Evolutionary conservation across 2,113 vertebrate species (phyloP).

Genomic region (Octodon degus): DNA sequence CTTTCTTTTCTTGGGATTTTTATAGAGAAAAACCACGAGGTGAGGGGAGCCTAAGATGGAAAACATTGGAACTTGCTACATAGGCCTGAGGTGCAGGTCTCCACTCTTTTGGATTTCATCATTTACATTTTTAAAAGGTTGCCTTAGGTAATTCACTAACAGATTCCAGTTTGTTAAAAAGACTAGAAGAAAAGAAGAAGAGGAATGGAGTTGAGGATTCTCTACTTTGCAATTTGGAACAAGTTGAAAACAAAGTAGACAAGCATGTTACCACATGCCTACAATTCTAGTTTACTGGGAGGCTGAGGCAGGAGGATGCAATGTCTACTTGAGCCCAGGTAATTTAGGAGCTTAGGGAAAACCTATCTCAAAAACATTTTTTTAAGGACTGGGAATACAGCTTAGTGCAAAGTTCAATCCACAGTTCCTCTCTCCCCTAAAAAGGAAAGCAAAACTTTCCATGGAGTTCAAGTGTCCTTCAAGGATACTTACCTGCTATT

Average conservation of each 20-base stretch:
- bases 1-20: no score
- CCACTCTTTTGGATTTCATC: background rate
- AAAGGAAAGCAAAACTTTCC: background rate
- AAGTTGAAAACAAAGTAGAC: background rate
- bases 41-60: no score
- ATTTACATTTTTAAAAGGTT: slow-evolving; percentile 10
- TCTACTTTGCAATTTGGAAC: background rate
- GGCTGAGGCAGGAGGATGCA: background rate
- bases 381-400: background rate
- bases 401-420: background rate
- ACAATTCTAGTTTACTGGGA: background rate
- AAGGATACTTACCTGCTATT: background rate
- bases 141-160: background rate
- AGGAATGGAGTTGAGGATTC: background rate
- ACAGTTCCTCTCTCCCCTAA: background rate
- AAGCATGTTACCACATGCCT: background rate
- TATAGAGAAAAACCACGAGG: no score
- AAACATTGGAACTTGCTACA: no score
- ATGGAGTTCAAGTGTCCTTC: background rate
- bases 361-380: background rate
- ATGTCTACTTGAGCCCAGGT: background rate
- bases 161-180: background rate
- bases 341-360: background rate
- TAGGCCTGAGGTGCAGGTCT: background rate
- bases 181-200: background rate